A percentile compares a stretch with the other conserved stretches of the same genome.
Evolutionary conservation across 2,113 vertebrate species (phyloP).

Genomic region (Forbesichthys papilliferus): DNA sequence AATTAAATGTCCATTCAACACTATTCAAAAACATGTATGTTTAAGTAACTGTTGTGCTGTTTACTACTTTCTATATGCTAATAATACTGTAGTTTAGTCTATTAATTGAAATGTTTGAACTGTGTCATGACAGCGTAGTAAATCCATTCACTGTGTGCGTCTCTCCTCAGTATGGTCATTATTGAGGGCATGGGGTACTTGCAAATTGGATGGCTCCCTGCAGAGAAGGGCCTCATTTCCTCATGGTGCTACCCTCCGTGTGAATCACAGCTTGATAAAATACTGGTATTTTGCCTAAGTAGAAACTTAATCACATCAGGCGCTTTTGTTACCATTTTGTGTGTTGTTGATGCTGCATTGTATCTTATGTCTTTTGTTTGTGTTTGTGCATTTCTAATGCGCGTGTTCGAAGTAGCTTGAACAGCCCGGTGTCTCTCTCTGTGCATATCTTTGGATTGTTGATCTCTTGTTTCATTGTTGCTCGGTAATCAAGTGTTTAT

Average conservation of each 20-base stretch:
- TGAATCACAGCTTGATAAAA: background rate
- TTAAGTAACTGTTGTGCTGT: too few species aligned
- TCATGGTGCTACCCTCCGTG: background rate
- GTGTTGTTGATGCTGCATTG: background rate
- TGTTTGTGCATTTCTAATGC: background rate
- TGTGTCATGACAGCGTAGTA: background rate
- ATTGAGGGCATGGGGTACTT: background rate
- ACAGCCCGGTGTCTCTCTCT: background rate
- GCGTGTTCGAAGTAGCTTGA: background rate
- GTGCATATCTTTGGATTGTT: constrained; percentile 17
- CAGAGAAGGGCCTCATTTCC: background rate
- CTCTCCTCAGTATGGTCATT: background rate
- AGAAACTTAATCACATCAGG: background rate
- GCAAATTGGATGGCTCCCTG: too few species aligned
- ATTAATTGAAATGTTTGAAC: background rate
- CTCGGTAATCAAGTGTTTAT: constrained; percentile 43
- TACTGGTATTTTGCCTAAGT: background rate
- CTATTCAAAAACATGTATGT: too few species aligned
- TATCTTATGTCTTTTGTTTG: background rate
- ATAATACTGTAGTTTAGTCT: background rate
- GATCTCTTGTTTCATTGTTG: too few species aligned
- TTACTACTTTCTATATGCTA: too few species aligned
- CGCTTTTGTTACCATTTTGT: background rate
- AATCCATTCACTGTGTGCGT: background rate
- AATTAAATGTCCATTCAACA: too few species aligned